These are phyloP conservation scores for Drosophila lini DNA, from an alignment of 1,140 invertebrate genomes.

Conservation along the genomic window DNA sequence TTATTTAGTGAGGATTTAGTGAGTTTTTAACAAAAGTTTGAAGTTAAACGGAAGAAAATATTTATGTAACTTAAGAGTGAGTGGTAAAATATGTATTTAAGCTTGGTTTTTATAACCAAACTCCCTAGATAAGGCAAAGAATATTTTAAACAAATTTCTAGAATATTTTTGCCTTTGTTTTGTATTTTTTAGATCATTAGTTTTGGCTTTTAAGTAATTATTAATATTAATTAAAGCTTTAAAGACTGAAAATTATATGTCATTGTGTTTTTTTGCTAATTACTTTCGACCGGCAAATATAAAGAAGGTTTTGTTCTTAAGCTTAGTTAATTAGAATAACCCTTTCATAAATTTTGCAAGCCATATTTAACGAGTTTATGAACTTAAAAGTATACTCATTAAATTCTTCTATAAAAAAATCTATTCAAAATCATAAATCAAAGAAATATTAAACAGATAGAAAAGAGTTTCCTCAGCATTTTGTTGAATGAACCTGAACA, in stretches of 20 bases:
- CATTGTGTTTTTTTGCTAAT: not conserved
- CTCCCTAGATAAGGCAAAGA: not conserved
- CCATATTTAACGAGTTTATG: not conserved
- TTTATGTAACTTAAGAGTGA: not conserved
- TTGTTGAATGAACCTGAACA: slow-evolving; percentile 28
- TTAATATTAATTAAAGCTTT: not conserved
- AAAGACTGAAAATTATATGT: not conserved
- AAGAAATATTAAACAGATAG: not conserved
- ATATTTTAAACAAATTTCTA: not conserved
- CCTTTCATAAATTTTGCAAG: not conserved
- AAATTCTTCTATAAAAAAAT: not conserved
- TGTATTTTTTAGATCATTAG: slow-evolving; percentile 4
- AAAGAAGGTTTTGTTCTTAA: not conserved
- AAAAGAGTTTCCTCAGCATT: not conserved
- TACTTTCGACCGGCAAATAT: not conserved
- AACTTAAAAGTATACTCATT: not conserved
- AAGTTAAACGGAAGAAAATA: not conserved
- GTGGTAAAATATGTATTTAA: too few species aligned
- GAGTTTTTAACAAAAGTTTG: not conserved
- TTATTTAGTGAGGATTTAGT: not conserved
- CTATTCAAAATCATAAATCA: slow-evolving; percentile 5
- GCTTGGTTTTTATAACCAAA: too few species aligned
- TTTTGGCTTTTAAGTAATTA: not conserved
- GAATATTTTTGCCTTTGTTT: not conserved
- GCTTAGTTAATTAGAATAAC: not conserved